These are phyloP conservation scores for Embiotoca jacksoni DNA, from an alignment of 2,113 vertebrate genomes.

Conservation along the genomic window DNA sequence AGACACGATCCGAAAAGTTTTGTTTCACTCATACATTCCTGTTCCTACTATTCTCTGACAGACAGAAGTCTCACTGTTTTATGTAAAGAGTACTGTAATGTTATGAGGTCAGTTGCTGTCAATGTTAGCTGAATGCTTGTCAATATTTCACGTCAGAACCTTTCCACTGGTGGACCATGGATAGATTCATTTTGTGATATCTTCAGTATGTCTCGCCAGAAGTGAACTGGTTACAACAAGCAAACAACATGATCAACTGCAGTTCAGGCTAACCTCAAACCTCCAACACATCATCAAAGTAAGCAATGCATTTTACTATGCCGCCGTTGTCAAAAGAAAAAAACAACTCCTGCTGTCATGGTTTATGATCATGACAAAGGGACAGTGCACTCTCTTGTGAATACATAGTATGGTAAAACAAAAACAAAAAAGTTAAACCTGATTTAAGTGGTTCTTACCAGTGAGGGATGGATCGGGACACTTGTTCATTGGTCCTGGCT, in stretches of 20 bases:
- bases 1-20: not conserved
- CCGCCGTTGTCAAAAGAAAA: not conserved
- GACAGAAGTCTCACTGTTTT: slow-evolving; percentile 8
- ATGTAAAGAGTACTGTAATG: slow-evolving; percentile 5
- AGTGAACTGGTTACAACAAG: slow-evolving; percentile 22
- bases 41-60: not conserved
- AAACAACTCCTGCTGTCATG: slow-evolving; percentile 2
- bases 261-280: slow-evolving; percentile 37
- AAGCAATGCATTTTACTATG: slow-evolving; percentile 15
- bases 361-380: slow-evolving; percentile 17
- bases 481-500: slow-evolving; percentile 85
- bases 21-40: not conserved
- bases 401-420: slow-evolving; percentile 11
- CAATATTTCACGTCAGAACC: slow-evolving; percentile 5
- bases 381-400: not conserved
- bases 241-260: not conserved
- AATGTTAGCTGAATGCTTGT: slow-evolving; percentile 4
- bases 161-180: slow-evolving; percentile 14
- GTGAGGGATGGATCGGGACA: slow-evolving; percentile 84
- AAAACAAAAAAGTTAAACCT: slow-evolving; percentile 16
- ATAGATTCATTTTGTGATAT: slow-evolving; percentile 1
- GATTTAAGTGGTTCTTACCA: slow-evolving; percentile 85
- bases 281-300: slow-evolving; percentile 38
- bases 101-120: slow-evolving; percentile 10
- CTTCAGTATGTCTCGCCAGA: not conserved